A percentile compares a stretch with the other conserved stretches of the same genome.
These are phyloP conservation scores for Bagarius yarrelli DNA, from an alignment of 2,113 vertebrate species.

Conservation along the genomic window DNA sequence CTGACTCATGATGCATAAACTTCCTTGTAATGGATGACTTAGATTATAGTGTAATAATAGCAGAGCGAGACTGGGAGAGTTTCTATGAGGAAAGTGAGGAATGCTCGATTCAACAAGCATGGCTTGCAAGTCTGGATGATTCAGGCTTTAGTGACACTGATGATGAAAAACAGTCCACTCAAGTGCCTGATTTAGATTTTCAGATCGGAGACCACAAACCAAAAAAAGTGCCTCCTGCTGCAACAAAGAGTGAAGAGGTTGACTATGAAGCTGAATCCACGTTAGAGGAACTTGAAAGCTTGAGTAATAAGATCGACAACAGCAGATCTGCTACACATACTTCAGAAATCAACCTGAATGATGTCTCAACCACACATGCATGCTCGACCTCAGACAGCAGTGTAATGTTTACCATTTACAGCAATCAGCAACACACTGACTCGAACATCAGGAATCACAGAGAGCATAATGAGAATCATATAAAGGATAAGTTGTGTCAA, in stretches of 20 bases:
- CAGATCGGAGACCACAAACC: conserved; percentile 20
- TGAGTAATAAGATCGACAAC: not conserved
- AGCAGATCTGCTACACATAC: not conserved
- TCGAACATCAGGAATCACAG: not conserved
- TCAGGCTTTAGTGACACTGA: conserved; percentile 81
- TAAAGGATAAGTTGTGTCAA: not conserved
- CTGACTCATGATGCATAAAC: conserved; percentile 45
- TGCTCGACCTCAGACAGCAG: conserved; percentile 3
- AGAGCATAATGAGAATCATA: conserved; percentile 2
- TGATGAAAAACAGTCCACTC: conserved; percentile 65
- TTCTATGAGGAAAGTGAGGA: conserved; percentile 80
- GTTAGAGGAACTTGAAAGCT: conserved; percentile 8
- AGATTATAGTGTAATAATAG: conserved; percentile 88
- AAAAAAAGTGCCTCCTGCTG: not conserved
- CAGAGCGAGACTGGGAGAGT: conserved; percentile 83
- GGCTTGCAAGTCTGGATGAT: conserved; percentile 80
- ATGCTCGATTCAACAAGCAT: conserved; percentile 74
- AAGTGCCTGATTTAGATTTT: conserved; percentile 13
- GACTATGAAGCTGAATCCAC: not conserved
- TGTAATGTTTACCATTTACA: not conserved
- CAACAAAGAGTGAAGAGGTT: conserved; percentile 1
- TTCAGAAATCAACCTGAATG: not conserved
- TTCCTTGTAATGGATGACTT: conserved; percentile 84
- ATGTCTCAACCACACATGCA: not conserved
- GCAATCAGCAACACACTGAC: not conserved